These are phyloP conservation scores for Gerris lacustris DNA, from an alignment of 2,888 invertebrate species.

Conservation along the genomic window DNA sequence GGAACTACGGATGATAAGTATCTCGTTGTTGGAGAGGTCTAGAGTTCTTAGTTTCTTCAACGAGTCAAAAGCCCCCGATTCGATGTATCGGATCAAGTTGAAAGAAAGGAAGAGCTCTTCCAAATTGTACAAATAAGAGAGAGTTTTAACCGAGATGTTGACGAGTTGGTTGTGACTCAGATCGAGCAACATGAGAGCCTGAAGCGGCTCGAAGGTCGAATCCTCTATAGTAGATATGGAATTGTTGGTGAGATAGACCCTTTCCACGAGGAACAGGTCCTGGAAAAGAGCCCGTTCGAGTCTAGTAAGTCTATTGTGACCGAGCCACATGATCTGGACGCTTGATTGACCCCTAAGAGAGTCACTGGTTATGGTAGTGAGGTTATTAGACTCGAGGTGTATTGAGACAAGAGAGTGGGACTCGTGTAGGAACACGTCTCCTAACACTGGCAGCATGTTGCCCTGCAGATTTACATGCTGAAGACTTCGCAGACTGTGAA, in stretches of 20 bases:
- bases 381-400: conserved; percentile 64
- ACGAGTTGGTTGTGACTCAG: conserved; percentile 63
- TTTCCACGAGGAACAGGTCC: conserved; percentile 63
- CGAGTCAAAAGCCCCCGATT: conserved; percentile 59
- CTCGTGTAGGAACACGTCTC: conserved; percentile 67
- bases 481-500: conserved; percentile 60
- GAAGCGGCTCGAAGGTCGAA: conserved; percentile 64
- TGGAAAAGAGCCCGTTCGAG: conserved; percentile 64
- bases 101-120: conserved; percentile 66
- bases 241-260: conserved; percentile 72
- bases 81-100: conserved; percentile 57
- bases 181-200: conserved; percentile 64
- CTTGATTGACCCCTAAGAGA: conserved; percentile 67
- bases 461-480: conserved; percentile 81
- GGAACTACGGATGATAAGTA: conserved; percentile 57
- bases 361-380: conserved; percentile 63
- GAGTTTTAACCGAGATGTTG: conserved; percentile 57
- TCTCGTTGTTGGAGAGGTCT: conserved; percentile 65
- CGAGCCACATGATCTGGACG: conserved; percentile 78
- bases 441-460: conserved; percentile 61
- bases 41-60: conserved; percentile 61
- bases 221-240: conserved; percentile 68
- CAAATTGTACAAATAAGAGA: conserved; percentile 59
- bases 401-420: conserved; percentile 57
- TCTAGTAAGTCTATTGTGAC: conserved; percentile 62